Evolutionary conservation across 2,797 vertebrate genomes (phyloP), one percentile per base, ranked within the genome.

Genomic region (Decapterus maruadsi): DNA sequence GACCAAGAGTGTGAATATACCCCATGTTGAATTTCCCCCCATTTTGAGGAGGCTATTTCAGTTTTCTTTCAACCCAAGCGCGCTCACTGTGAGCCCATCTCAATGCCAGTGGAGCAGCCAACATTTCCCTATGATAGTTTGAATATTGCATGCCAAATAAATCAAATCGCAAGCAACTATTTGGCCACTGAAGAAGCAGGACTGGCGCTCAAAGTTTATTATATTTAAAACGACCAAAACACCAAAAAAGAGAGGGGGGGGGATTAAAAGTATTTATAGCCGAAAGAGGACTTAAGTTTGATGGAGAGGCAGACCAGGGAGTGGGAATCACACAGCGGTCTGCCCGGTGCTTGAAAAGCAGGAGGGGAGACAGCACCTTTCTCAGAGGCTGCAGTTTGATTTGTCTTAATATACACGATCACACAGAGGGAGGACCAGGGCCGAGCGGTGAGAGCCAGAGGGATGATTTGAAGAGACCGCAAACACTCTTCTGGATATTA

Each of bases 31-130:
- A 81, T 81, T 67, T 10, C 48, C 51, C 59, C 90, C 76, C 88
- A 81, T 94, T 89, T 95, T 59, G 29, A 77, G 74, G 20, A 67
- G 86, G 84, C 91, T 92, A 87, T 94, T 95, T 93, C 58, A 86
- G 88, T 90, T 95, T 93, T 93, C 91, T 95, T 95, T 95, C 84
- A 95, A 92, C 89, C 86, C 91, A 89, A 91, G 45, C 76, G 63
- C 72, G 51, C 67, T 55, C 77, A 81, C 66, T 63, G 57, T 13
- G 75, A 73, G 78, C 20, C 40, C n/a, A 55, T 68, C 58, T 69
- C 80, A 22, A 3, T 57, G 63, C 75, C 78, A 74, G 56, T 48
- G 48, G 66, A 69, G 17, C 80, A 72, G 68, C 64, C 68, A 72
- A 12, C 60, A 59, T 60, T 57, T 57, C 60, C 46, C 55, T 46